Conservation (phyloP, 2,888 invertebrate genomes). For the Coelinius sp. region DNA sequence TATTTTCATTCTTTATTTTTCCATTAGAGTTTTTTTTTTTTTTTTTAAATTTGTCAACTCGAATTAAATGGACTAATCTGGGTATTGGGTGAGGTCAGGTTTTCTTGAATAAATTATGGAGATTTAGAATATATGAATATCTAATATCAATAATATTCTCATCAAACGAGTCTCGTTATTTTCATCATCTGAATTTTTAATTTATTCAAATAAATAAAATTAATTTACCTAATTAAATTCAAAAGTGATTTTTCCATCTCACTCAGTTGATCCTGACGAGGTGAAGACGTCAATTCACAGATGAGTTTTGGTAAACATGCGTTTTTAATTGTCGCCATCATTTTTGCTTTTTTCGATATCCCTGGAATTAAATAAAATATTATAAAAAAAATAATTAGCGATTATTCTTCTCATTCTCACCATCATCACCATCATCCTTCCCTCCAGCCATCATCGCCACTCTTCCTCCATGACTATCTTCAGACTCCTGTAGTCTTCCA, state of each 20-base stretch:
- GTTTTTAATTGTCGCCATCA: slow-evolving; percentile 75
- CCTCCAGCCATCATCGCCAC: slow-evolving; percentile 44
- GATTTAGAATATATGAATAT: too few species aligned
- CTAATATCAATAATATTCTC: too few species aligned
- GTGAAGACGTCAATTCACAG: slow-evolving; percentile 77
- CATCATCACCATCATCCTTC: slow-evolving; percentile 69
- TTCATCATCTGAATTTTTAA: too few species aligned
- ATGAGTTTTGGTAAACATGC: slow-evolving; percentile 78
- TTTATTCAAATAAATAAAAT: too few species aligned
- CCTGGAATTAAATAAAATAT: slow-evolving; percentile 55
- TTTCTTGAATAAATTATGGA: too few species aligned
- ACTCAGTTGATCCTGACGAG: slow-evolving; percentile 75
- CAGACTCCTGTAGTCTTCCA: slow-evolving; percentile 51
- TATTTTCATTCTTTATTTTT: too few species aligned
- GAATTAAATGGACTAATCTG: not conserved
- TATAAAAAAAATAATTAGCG: not conserved
- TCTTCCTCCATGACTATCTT: slow-evolving; percentile 66
- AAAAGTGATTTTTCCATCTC: slow-evolving; percentile 76
- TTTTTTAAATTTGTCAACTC: slow-evolving; percentile 4
- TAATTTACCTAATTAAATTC: slow-evolving; percentile 75
- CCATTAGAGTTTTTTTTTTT: not conserved
- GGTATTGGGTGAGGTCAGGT: not conserved
- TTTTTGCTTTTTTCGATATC: slow-evolving; percentile 71
- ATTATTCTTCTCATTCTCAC: slow-evolving; percentile 64
- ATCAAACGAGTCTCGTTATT: too few species aligned